Conservation (phyloP, 2,113 vertebrate species). For the Lepus americanus region DNA sequence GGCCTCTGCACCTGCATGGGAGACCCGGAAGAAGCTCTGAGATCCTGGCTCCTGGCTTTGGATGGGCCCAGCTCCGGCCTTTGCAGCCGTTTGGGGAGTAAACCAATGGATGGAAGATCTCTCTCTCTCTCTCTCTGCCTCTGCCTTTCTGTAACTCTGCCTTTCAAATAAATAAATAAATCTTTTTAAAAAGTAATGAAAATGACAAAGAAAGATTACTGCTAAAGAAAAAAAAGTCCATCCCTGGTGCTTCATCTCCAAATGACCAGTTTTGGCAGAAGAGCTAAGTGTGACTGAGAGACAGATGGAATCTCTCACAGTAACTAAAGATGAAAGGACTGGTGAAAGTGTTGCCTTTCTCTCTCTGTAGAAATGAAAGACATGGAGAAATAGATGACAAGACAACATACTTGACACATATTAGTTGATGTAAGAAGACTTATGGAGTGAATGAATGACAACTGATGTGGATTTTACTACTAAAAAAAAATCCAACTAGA, state of each 20-base stretch:
- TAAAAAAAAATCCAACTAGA: background rate
- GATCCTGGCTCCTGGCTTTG: no score
- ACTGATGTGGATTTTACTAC: background rate
- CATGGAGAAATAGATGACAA: background rate
- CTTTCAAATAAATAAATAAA: no score
- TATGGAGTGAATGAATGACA: background rate
- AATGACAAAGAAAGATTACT: no score
- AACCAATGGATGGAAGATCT: no score
- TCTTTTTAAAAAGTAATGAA: no score
- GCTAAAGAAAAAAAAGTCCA: background rate
- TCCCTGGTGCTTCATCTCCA: background rate
- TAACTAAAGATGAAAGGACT: background rate
- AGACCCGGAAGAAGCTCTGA: no score
- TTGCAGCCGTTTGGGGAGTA: no score
- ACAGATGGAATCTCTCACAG: background rate
- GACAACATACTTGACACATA: background rate
- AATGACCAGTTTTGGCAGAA: background rate
- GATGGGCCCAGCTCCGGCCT: no score
- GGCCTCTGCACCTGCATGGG: no score
- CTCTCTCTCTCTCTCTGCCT: no score
- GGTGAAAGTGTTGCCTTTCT: background rate
- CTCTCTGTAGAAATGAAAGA: background rate
- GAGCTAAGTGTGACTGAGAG: background rate
- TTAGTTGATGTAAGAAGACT: background rate
- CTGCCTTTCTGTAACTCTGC: no score